These are phyloP conservation scores for Adrianichthys oophorus DNA, from an alignment of 2,797 vertebrate species.

Conservation along the genomic window DNA sequence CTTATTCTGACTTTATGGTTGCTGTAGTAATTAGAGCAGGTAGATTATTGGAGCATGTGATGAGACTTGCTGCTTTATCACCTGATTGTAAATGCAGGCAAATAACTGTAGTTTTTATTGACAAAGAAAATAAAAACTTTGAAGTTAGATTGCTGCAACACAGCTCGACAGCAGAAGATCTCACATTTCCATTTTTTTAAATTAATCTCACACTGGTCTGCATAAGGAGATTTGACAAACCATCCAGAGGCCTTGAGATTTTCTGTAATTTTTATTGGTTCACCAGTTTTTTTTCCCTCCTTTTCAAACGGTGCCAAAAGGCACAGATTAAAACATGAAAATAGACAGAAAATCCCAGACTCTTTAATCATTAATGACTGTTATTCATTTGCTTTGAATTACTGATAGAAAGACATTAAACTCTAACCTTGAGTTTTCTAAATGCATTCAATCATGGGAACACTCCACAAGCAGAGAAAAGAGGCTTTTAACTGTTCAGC, in stretches of 20 bases:
- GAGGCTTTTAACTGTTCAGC: slow-evolving; percentile 43
- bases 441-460: slow-evolving; percentile 43
- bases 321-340: slow-evolving; percentile 22
- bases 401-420: slow-evolving; percentile 46
- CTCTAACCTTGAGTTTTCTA: slow-evolving; percentile 48
- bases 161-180: background rate
- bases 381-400: slow-evolving; percentile 62
- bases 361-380: slow-evolving; percentile 51
- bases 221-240: slow-evolving; percentile 27
- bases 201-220: background rate
- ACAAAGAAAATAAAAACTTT: slow-evolving; percentile 54
- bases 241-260: slow-evolving; percentile 41
- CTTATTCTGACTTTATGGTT: slow-evolving; percentile 79
- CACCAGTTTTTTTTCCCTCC: slow-evolving; percentile 29
- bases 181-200: background rate
- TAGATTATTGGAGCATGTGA: slow-evolving; percentile 81
- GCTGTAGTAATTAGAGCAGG: slow-evolving; percentile 81
- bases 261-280: slow-evolving; percentile 54
- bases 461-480: slow-evolving; percentile 21
- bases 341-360: slow-evolving; percentile 23
- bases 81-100: slow-evolving; percentile 78
- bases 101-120: slow-evolving; percentile 77
- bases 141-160: slow-evolving; percentile 28
- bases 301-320: slow-evolving; percentile 62
- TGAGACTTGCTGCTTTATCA: slow-evolving; percentile 79